Evolutionary conservation across 2,888 invertebrate genomes (phyloP), one percentile per base, ranked within the genome.

Genomic region (Pedicia rivosa): DNA sequence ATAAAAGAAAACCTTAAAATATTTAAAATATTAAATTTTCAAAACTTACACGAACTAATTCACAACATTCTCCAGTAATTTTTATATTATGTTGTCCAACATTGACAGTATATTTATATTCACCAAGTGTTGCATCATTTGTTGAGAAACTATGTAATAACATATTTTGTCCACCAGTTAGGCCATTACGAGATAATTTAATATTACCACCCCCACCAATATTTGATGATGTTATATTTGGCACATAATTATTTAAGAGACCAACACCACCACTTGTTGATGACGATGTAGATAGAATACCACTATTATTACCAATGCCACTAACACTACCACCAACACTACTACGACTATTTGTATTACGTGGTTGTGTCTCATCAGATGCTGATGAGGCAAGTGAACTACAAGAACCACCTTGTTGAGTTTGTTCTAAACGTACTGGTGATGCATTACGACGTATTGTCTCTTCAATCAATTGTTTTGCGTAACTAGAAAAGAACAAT

Each of bases 401-500:
- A 55, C 78, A 81, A 39, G 81, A 80, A 40, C 76, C 79, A 40
- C 70, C 72, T 37, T 67, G 65, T 37, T 67, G 65, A 36, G 66
- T 62, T 40, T 70, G 67, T 44, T 78, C 71, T 48, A 73, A 64
- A 48, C 84, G 72, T 48, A 88, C 82, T 36, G 91, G 90, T 35
- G 91, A 92, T 48, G 90, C 88, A 67, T 94, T 94, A 54, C 91
- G 77, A 46, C 87, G 75, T 53, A 94, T 94, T 45, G 92, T 92
- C 56, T 92, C 91, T 57, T 90, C 91, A 55, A 94, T 92, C 57
- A 92, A 66, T 58, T 84, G 81, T 61, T 90, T 90, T 28, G 92
- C 92, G 59, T 84, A 80, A 53, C 88, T 88, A 50, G 13, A 59
- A 57, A 20, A 22, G 40, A 17, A 26, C 35, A 36, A 20, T 15